Evolutionary conservation across 2,113 vertebrate genomes (phyloP), one percentile per base, ranked within the genome.

Genomic region (Prunella fulvescens): DNA sequence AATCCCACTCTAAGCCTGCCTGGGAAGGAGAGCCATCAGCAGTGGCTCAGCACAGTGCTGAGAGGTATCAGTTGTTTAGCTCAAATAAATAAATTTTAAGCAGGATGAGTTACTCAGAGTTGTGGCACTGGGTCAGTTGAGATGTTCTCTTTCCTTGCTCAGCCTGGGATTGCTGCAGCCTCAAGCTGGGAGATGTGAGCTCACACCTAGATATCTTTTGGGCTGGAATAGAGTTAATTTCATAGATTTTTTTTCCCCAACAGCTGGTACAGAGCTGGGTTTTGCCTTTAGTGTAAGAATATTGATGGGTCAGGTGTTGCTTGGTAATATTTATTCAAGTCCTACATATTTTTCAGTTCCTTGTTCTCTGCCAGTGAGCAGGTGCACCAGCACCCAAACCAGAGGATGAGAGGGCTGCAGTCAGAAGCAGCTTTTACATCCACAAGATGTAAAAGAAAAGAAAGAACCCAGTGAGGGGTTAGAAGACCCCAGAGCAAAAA

Each of bases 181-280:
- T 89, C 1, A 1, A 22, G 42, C 37, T 14, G 5, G 0, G 8
- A 65, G 40, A n/a, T 50, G 31, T 42, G 40, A 69, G 18, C 35
- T 70, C 42, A 56, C 48, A 37, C 64, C 35, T 56, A 31, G 47
- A 17, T n/a, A 56, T 1, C 0, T 70, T 77, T 70, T 42, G 71
- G 29, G 26, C 26, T 62, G 56, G 48, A 83, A 62, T 10, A 56
- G 35, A 48, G 29, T 17, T 40, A 4, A 62, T 56, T 62, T 48
- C 31, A 56, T 23, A 28, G 35, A 2, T 6, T 16, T 56, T 37
- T 37, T 37, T 69, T 69, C 23, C 62, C 26, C 54, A 48, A 18
- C 22, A 47, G 14, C 40, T 69, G 29, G 12, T 19, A 54, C 11
- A 33, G 62, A 54, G n/a, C 4, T 33, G 62, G 18, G 10, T 44